Conservation (phyloP, 2,797 vertebrate genomes). For the Petrocephalus sullivani region DNA sequence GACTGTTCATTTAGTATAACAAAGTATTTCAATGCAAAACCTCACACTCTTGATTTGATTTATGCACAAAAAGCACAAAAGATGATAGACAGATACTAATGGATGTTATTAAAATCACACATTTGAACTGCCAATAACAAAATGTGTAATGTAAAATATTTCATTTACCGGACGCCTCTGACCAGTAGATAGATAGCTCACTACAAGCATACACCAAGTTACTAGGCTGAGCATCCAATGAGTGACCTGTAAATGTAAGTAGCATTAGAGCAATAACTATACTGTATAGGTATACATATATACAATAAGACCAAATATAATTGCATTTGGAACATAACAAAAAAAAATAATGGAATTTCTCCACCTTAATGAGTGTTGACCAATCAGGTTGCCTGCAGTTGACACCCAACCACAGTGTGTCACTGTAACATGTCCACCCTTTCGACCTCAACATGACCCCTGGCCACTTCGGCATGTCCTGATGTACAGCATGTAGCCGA, state of each 20-base stretch:
- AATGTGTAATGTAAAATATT: not conserved
- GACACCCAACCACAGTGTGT: not conserved
- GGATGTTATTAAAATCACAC: not conserved
- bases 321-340: no score
- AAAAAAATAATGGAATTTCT: not conserved
- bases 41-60: no score
- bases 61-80: no score
- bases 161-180: not conserved
- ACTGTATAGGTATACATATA: not conserved
- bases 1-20: not conserved
- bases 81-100: not conserved
- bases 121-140: not conserved
- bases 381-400: not conserved
- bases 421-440: not conserved
- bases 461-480: not conserved
- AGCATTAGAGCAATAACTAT: not conserved
- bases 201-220: not conserved
- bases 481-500: not conserved
- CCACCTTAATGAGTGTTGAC: not conserved
- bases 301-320: not conserved
- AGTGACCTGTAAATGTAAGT: not conserved
- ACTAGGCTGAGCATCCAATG: not conserved
- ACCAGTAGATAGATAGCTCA: not conserved
- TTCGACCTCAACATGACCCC: no score
- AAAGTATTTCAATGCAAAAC: not conserved